Evolutionary conservation across 92 coral and sea anemone species (phyloP).

Genomic region (Pocillopora meandrina): DNA sequence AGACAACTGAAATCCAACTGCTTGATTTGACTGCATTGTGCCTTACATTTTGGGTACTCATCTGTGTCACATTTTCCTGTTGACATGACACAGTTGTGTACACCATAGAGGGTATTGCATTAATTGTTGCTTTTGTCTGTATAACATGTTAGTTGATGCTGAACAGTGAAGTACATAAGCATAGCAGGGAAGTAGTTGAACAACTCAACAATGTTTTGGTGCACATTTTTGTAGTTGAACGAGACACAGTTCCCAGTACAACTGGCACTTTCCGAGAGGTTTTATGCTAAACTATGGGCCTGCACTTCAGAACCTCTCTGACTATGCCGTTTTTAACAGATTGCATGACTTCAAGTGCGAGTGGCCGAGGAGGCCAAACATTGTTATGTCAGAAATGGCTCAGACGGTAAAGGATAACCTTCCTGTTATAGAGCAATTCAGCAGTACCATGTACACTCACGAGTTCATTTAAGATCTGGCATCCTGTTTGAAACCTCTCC

Average conservation of each 20-base stretch:
- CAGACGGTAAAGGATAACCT: neutral
- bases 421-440: neutral
- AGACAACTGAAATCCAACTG: too few species aligned
- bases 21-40: too few species aligned
- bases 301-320: neutral
- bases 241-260: neutral
- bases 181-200: too few species aligned
- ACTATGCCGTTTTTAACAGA: neutral
- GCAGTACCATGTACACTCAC: neutral
- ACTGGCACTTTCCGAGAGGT: neutral
- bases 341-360: neutral
- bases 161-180: too few species aligned
- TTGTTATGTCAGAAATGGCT: neutral
- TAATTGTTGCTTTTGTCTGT: too few species aligned
- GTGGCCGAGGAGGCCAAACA: neutral
- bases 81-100: too few species aligned
- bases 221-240: too few species aligned
- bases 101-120: too few species aligned
- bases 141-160: too few species aligned
- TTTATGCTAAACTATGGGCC: conserved; percentile 4
- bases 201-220: too few species aligned
- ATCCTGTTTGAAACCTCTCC: neutral
- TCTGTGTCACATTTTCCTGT: too few species aligned
- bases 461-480: neutral
- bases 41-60: too few species aligned